phyloP scores from a whole-genome alignment of 2,113 vertebrate species.

The Thamnophis sirtalis region DNA sequence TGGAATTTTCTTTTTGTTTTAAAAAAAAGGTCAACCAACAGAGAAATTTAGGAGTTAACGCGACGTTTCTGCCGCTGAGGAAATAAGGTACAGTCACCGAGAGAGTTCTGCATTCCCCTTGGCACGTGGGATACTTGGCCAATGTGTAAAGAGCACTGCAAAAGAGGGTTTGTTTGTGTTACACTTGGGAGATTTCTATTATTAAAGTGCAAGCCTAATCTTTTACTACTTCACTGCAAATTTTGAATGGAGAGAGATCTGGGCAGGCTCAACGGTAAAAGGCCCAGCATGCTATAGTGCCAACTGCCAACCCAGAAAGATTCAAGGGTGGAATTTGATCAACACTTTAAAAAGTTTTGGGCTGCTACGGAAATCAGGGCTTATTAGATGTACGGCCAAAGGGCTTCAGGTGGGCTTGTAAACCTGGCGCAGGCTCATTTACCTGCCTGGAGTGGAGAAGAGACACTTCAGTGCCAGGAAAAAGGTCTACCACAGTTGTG shows the following conservation, averaged over 20 bases:
- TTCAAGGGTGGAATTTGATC: constrained; percentile 64
- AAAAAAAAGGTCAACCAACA: not conserved
- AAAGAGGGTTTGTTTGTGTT: constrained; percentile 47
- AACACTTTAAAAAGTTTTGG: constrained; percentile 55
- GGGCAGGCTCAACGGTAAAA: constrained; percentile 30
- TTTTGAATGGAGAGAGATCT: constrained; percentile 32
- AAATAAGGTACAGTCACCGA: constrained; percentile 27
- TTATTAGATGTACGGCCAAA: constrained; percentile 73
- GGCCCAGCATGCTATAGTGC: constrained; percentile 41
- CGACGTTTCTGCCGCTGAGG: constrained; percentile 41
- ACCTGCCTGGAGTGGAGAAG: constrained; percentile 60
- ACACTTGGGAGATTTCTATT: constrained; percentile 62
- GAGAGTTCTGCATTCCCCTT: constrained; percentile 61
- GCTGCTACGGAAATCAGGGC: constrained; percentile 59
- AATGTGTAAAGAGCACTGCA: constrained; percentile 48
- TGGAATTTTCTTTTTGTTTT: not conserved
- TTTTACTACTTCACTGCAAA: constrained; percentile 46
- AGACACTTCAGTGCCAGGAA: constrained; percentile 67
- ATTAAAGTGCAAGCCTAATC: constrained; percentile 73
- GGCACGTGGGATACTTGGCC: constrained; percentile 56
- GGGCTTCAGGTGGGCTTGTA: constrained; percentile 76
- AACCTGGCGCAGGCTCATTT: constrained; percentile 66
- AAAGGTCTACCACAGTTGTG: constrained; percentile 56
- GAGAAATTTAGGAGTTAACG: constrained; percentile 38
- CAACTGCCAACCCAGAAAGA: constrained; percentile 64